Conservation (phyloP, 2,888 invertebrate species). For the Rhorus exstirpatorius region DNA sequence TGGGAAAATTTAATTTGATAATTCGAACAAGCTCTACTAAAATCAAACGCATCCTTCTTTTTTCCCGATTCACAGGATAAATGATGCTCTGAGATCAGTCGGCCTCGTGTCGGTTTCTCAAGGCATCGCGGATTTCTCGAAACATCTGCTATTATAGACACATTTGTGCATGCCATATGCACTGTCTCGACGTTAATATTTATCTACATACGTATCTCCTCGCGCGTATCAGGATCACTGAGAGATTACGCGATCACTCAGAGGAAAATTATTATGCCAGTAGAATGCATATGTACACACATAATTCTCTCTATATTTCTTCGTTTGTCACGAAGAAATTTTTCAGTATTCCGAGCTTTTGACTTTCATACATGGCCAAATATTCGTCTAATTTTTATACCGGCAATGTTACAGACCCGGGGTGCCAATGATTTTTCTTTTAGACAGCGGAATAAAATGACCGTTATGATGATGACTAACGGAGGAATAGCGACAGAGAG, state of each 20-base stretch:
- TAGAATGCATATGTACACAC: conserved; percentile 2
- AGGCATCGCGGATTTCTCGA: conserved; percentile 19
- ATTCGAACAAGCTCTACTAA: no score
- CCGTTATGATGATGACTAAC: conserved; percentile 48
- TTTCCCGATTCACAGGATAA: conserved; percentile 5
- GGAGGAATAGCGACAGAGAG: conserved; percentile 29
- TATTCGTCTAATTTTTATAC: conserved; percentile 33
- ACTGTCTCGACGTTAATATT: conserved; percentile 16
- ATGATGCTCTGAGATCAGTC: conserved; percentile 19
- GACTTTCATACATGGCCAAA: neutral
- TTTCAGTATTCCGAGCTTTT: no score
- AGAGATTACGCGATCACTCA: conserved; percentile 40
- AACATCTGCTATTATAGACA: conserved; percentile 22
- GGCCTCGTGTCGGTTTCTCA: conserved; percentile 57
- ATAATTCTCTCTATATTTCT: neutral
- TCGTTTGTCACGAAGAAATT: neutral
- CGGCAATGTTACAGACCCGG: conserved; percentile 18
- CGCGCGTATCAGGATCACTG: conserved; percentile 22
- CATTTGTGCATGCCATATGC: neutral
- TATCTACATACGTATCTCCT: neutral
- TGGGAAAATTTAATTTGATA: no score
- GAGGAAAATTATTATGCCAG: conserved; percentile 56
- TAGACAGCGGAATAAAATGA: conserved; percentile 22
- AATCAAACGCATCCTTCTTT: conserved; percentile 4
- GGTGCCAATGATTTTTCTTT: conserved; percentile 25